Evolutionary conservation across 2,888 invertebrate species (phyloP), one percentile per base, ranked within the genome.

Genomic region (Macrosiphum euphorbiae): DNA sequence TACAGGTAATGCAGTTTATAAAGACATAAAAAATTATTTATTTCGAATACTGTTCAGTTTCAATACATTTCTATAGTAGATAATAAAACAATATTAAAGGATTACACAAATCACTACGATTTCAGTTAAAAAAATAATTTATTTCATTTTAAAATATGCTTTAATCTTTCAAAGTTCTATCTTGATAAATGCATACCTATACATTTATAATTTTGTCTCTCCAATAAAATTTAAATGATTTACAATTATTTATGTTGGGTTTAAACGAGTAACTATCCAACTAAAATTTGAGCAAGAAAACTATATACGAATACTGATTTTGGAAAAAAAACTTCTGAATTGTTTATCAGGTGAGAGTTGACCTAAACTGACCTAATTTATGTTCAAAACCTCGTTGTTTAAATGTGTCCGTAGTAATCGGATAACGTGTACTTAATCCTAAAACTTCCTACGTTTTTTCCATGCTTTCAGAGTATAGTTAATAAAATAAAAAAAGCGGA

Each of bases 391-490:
- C 88, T 89, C 58, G 28, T 58, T 89, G 44, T 89, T 89, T 89
- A 44, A 89, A 58, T 89, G 58, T 61, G 58, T 89, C 20, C 0
- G 61, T 61, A 61, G 58, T 89, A 89, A 89, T 89, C 61, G 44
- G 89, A 89, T 89, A 89, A 58, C 61, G 58, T 58, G n/a, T 44
- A 89, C 89, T 58, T 89, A 89, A 44, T 61, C 89, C 44, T 89
- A 35, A 89, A 13, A 89, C 44, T 61, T 89, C 20, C 44, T 61
- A 89, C 58, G 44, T 61, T 89, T 58, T 41, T 58, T 28, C 28
- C 7, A n/a, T 41, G 28, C 16, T 86, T 47, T 89, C 20, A 61
- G 28, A 89, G 20, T 47, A 44, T 55, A 88, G 55, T 58, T 88
- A 88, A 88, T 88, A 55, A 7, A 89, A 16, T 61, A 2, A 44